Conservation (phyloP, 2,113 vertebrate genomes). For the Peromyscus leucopus region DNA sequence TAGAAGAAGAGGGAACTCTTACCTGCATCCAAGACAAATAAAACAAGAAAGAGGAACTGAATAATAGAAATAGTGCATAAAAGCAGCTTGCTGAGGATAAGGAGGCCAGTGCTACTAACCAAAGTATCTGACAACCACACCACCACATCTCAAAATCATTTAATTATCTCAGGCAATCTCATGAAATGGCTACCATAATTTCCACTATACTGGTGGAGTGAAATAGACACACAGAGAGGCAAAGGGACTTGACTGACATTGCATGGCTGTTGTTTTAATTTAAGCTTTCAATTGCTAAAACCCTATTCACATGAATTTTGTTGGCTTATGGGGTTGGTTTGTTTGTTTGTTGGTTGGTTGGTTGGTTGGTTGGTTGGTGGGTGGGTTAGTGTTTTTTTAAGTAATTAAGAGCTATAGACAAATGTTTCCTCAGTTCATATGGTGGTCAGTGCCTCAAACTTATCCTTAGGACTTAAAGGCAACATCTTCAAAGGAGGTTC, state of each 20-base stretch:
- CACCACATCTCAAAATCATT: slow-evolving; percentile 22
- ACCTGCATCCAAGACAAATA: slow-evolving; percentile 7
- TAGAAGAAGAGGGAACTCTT: neutral
- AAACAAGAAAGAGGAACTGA: slow-evolving; percentile 20
- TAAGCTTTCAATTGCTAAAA: slow-evolving; percentile 25
- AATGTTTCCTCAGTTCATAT: neutral
- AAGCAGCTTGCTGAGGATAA: slow-evolving; percentile 17
- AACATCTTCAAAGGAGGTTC: neutral
- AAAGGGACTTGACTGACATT: slow-evolving; percentile 51
- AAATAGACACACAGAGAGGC: slow-evolving; percentile 25
- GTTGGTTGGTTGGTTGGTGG: no score
- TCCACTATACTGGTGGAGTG: neutral
- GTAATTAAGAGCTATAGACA: neutral
- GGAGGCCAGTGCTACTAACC: neutral
- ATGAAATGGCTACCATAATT: slow-evolving; percentile 40
- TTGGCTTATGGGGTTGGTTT: neutral
- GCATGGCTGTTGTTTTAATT: slow-evolving; percentile 14
- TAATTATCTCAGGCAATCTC: slow-evolving; percentile 20
- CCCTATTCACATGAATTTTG: neutral
- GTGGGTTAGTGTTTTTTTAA: neutral
- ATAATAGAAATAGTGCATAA: slow-evolving; percentile 16
- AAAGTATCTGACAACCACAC: slow-evolving; percentile 9
- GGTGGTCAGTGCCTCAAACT: neutral
- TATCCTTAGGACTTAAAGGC: neutral
- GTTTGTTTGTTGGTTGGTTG: neutral